phyloP scores from a whole-genome alignment of 1,140 invertebrate species.

The Aphaenogaster rudis region DNA sequence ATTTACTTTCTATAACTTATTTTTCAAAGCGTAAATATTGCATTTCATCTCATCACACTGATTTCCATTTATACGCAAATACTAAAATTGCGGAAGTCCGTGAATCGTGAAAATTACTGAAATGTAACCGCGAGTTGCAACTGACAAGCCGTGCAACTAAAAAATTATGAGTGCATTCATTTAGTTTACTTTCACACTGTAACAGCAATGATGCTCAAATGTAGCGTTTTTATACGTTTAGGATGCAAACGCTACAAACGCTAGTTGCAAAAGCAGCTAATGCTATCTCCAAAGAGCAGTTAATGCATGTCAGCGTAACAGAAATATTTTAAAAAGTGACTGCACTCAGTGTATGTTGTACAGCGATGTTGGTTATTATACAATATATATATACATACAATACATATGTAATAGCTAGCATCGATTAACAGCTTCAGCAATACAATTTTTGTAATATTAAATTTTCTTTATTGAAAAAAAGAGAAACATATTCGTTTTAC shows the following conservation, averaged over 20 bases:
- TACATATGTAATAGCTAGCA: background rate
- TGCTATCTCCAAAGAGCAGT: background rate
- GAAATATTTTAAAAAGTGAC: background rate
- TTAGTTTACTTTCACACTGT: constrained; percentile 9
- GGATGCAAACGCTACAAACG: background rate
- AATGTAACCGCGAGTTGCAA: constrained; percentile 14
- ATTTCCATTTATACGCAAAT: constrained; percentile 56
- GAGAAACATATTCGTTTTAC: background rate
- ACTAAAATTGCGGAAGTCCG: constrained; percentile 10
- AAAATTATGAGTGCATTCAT: constrained; percentile 12
- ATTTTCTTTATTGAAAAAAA: background rate
- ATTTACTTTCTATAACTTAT: background rate
- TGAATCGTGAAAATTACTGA: constrained; percentile 41
- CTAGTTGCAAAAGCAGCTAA: background rate
- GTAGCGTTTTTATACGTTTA: constrained; percentile 5
- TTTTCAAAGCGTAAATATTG: constrained; percentile 5
- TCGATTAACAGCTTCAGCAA: background rate
- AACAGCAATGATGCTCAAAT: background rate
- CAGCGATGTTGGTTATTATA: background rate
- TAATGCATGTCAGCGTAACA: background rate
- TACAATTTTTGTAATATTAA: constrained; percentile 1
- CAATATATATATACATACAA: too few relatives aligned
- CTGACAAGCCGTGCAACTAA: constrained; percentile 2
- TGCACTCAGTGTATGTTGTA: background rate
- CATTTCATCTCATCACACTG: background rate